Percentiles rank a stretch among this genome's conserved stretches.
These are phyloP conservation scores for Amazona guildingii DNA, from an alignment of 2,113 vertebrate species.

Conservation along the genomic window DNA sequence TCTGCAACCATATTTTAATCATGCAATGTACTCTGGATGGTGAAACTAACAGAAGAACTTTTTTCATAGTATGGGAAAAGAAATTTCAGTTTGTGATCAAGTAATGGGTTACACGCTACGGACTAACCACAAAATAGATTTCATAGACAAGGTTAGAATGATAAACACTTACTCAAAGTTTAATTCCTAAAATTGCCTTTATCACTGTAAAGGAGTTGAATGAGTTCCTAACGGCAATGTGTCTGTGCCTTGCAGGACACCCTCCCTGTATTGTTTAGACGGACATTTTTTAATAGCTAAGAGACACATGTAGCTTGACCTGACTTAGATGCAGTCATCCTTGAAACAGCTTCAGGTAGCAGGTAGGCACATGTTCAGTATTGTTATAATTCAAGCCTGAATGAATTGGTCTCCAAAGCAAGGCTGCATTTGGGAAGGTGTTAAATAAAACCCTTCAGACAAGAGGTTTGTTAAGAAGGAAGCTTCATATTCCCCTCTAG, in stretches of 20 bases:
- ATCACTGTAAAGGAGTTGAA: not conserved
- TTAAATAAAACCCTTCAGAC: not conserved
- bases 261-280: not conserved
- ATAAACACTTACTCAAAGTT: not conserved
- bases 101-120: not conserved
- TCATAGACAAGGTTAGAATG: not conserved
- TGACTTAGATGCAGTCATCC: not conserved
- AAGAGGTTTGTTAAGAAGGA: not conserved
- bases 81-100: not conserved
- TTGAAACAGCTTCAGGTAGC: not conserved
- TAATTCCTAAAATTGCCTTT: conserved; percentile 2
- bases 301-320: not conserved
- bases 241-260: not conserved
- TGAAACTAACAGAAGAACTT: not conserved
- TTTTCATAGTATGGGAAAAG: not conserved
- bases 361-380: not conserved
- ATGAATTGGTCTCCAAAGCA: not conserved
- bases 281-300: not conserved
- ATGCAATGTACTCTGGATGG: not conserved
- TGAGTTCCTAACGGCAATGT: not conserved
- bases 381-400: not conserved
- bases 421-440: not conserved
- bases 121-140: not conserved
- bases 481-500: not conserved
- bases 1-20: not conserved